A percentile compares a stretch with the other conserved stretches of the same genome.
phyloP scores from a whole-genome alignment of 2,888 invertebrate genomes.

The Monochamus alternatus region DNA sequence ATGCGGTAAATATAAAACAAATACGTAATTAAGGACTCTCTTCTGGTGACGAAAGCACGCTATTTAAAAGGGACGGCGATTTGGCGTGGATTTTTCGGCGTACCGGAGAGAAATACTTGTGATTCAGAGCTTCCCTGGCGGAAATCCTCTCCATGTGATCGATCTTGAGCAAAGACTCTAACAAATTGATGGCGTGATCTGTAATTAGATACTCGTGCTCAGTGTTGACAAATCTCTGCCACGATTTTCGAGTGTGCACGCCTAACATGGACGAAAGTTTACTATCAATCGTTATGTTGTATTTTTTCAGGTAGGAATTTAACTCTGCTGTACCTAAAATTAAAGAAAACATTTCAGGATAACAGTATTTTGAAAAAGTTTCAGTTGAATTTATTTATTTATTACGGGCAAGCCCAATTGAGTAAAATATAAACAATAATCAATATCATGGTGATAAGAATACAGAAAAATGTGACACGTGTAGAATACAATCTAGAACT shows the following conservation, averaged over 20 bases:
- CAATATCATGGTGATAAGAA: no score
- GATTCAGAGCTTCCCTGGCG: constrained; percentile 66
- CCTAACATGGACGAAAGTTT: constrained; percentile 61
- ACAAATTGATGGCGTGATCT: constrained; percentile 65
- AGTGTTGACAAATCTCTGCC: constrained; percentile 68
- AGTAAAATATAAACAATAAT: no score
- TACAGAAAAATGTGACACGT: no score
- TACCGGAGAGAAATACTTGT: constrained; percentile 66
- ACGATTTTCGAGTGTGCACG: constrained; percentile 64
- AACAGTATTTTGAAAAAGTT: no score
- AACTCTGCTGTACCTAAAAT: constrained; percentile 64
- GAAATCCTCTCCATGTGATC: constrained; percentile 68
- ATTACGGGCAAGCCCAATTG: no score
- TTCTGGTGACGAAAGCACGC: constrained; percentile 16
- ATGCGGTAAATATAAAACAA: constrained; percentile 12
- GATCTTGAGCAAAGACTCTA: constrained; percentile 66
- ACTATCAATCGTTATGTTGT: constrained; percentile 64
- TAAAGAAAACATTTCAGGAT: not conserved
- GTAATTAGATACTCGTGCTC: constrained; percentile 69
- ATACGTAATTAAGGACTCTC: constrained; percentile 18
- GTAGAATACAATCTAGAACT: no score
- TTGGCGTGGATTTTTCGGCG: constrained; percentile 45
- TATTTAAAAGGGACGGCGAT: constrained; percentile 30
- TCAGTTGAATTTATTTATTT: no score
- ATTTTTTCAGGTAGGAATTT: constrained; percentile 65